Conservation (phyloP, 2,888 invertebrate species). For the Carterocephalus palaemon region DNA sequence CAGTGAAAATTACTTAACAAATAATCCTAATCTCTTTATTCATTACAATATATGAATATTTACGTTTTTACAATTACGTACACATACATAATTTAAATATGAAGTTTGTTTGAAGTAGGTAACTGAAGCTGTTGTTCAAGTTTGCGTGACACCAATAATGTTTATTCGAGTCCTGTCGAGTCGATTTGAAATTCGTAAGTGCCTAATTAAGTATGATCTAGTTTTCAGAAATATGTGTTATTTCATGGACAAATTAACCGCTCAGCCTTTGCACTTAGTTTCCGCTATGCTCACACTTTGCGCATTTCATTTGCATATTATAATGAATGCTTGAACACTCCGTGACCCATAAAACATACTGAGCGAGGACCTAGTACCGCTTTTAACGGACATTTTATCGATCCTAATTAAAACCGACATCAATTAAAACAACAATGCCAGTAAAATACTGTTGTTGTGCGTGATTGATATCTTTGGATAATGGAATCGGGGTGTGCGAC, state of each 20-base stretch:
- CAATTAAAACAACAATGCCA: conserved; percentile 1
- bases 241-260: background rate
- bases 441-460: background rate
- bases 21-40: too few species aligned
- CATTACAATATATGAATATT: too few species aligned
- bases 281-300: conserved; percentile 1
- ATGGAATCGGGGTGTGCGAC: conserved; percentile 1
- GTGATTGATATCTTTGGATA: conserved; percentile 7
- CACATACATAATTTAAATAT: too few species aligned
- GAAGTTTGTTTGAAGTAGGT: too few species aligned
- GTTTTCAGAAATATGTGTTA: too few species aligned
- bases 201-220: too few species aligned
- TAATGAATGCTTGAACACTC: conserved; percentile 14
- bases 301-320: conserved; percentile 21
- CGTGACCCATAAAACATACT: conserved; percentile 12
- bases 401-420: conserved; percentile 15
- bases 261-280: conserved; percentile 4
- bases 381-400: conserved; percentile 5
- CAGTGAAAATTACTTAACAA: too few species aligned
- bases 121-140: too few species aligned
- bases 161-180: too few species aligned
- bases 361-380: conserved; percentile 1
- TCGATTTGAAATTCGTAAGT: too few species aligned
- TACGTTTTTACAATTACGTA: too few species aligned
- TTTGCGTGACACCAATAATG: too few species aligned